Conservation (phyloP, 2,888 invertebrate species). For the Flabesymbios commensalis region DNA sequence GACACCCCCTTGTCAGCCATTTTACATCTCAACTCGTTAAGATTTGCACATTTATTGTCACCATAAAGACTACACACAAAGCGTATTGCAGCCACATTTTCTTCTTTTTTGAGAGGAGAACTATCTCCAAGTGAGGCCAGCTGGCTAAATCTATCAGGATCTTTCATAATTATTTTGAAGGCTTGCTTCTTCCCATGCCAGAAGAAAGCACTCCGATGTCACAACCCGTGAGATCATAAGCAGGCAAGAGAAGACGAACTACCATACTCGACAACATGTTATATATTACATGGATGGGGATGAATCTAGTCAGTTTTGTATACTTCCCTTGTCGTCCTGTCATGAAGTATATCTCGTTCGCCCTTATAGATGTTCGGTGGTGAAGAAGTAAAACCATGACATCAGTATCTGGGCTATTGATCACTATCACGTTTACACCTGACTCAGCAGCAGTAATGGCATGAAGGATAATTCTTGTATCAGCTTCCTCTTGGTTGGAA, state of each 20-base stretch:
- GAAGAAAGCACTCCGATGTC: slow-evolving; percentile 4
- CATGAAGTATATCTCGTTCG: too few relatives aligned
- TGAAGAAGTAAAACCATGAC: background rate
- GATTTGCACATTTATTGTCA: background rate
- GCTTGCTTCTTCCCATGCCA: too few relatives aligned
- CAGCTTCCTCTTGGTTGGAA: slow-evolving; percentile 8
- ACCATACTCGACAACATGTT: background rate
- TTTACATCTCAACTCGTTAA: background rate
- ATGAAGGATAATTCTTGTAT: too few relatives aligned
- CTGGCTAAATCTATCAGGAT: background rate
- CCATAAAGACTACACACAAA: background rate
- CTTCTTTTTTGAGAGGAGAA: background rate
- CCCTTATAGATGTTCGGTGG: too few relatives aligned
- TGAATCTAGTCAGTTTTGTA: background rate
- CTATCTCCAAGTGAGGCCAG: background rate
- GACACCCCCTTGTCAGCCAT: background rate
- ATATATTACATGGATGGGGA: background rate
- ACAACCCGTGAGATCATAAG: slow-evolving; percentile 6
- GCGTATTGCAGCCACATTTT: background rate
- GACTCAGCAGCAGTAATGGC: background rate
- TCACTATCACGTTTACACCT: slow-evolving; percentile 1
- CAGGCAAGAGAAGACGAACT: background rate
- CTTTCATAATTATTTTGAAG: background rate
- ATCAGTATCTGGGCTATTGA: slow-evolving; percentile 7
- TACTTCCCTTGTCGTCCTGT: too few relatives aligned